Base-by-base conservation (phyloP, 2,888 invertebrate species). In the Drosophila neutralis region DNA sequence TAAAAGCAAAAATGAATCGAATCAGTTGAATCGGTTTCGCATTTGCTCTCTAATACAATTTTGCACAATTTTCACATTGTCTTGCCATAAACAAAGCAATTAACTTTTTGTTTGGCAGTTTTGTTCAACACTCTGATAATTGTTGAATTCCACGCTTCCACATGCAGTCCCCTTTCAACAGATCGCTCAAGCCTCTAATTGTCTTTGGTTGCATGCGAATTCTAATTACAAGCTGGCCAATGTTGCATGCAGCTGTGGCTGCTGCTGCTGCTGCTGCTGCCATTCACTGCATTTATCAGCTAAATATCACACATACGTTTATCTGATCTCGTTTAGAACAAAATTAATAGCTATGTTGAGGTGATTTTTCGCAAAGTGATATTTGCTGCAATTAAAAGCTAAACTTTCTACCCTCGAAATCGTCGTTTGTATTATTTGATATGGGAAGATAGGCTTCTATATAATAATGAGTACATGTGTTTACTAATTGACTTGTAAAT, bases 21-120 rank as follows among this genome's bases (percentile, higher is more conserved):
- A 66, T 36, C 52, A n/a, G 52, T 52, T 62, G 35, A 54, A 61
- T 61, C 31, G 7, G 15, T 13, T 36, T 24, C n/a, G 21, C 27
- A 10, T 51, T 42, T 31, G 29, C 69, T 24, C 49, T 61, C 52
- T 70, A 70, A 65, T 73, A 69, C 71, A 73, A 71, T 77, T 87
- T 76, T 82, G 72, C 71, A 71, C 52, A 69, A 75, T 65, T 82
- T 89, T 87, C 88, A 65, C 90, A 89, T 85, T 57, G 85, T 85
- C 76, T 82, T 82, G 58, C 52, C 27, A 38, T 57, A 38, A 38
- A 33, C 57, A 80, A 56, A 68, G 69, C 81, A 88, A 86, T 86
- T 86, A 78, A 57, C 78, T 62, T 73, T 78, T 78, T 51, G 78
- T 66, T 45, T 77, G 68, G 45, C 78, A 76, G 82, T 74, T 84